Conservation (phyloP, 2,113 vertebrate species). For the Halcyon senegalensis region DNA sequence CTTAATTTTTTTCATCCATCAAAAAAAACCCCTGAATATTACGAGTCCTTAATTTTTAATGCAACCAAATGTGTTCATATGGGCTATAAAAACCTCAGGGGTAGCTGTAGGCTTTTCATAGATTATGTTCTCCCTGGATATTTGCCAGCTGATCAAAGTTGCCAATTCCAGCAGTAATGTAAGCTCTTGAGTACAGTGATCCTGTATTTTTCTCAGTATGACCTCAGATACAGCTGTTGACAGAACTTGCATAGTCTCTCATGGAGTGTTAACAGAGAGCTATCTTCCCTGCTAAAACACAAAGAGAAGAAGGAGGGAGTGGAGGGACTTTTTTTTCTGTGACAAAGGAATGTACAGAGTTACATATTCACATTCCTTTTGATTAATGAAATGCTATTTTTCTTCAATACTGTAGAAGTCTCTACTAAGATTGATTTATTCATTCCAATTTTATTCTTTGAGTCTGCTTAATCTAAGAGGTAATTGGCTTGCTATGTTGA, state of each 20-base stretch:
- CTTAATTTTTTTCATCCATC: background rate
- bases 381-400: background rate
- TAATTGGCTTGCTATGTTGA: background rate
- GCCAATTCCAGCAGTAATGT: background rate
- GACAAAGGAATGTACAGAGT: background rate
- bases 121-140: background rate
- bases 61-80: background rate
- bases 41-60: constrained; percentile 9
- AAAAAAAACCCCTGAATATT: background rate
- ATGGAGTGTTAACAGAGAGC: background rate
- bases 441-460: background rate
- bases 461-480: background rate
- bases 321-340: background rate
- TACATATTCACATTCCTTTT: background rate
- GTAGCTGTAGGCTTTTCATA: background rate
- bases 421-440: background rate
- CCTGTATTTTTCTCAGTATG: background rate
- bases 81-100: background rate
- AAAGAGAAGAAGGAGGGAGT: background rate
- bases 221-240: background rate
- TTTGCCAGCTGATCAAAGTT: background rate
- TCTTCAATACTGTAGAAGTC: background rate
- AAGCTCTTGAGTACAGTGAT: background rate
- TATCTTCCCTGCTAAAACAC: background rate
- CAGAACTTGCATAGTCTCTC: background rate